Conservation (phyloP, 1,140 invertebrate genomes). For the Anoplophora glabripennis region DNA sequence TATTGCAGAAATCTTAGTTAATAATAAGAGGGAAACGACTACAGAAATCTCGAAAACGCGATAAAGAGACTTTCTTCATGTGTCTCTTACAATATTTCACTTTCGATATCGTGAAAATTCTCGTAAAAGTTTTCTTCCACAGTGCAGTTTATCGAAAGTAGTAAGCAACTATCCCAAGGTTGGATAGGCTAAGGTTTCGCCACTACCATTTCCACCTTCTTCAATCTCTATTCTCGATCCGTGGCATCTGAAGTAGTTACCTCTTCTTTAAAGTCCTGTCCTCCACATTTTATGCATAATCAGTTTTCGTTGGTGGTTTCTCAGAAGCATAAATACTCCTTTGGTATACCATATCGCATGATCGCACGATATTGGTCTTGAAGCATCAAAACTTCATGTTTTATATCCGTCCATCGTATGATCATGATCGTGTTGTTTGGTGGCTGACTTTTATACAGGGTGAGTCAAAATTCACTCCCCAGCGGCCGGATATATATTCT, state of each 20-base stretch:
- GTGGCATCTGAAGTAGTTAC: constrained; percentile 87
- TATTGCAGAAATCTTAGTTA: too few relatives aligned
- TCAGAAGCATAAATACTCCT: constrained; percentile 54
- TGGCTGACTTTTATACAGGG: constrained; percentile 69
- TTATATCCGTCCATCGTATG: constrained; percentile 87
- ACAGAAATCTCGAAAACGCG: too few relatives aligned
- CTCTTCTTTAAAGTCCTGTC: constrained; percentile 89
- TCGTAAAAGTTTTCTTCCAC: too few relatives aligned
- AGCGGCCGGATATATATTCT: too few relatives aligned
- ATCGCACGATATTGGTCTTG: constrained; percentile 68
- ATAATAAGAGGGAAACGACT: too few relatives aligned
- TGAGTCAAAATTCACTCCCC: too few relatives aligned
- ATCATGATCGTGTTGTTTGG: constrained; percentile 86
- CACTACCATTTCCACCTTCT: constrained; percentile 73
- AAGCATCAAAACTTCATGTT: constrained; percentile 73
- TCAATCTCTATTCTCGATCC: constrained; percentile 74
- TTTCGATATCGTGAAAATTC: too few relatives aligned
- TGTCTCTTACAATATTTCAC: too few relatives aligned
- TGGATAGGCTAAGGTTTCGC: constrained; percentile 83
- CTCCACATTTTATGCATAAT: constrained; percentile 77
- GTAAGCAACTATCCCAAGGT: too few relatives aligned
- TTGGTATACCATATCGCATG: constrained; percentile 69
- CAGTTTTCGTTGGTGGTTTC: constrained; percentile 58
- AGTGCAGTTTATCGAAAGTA: too few relatives aligned
- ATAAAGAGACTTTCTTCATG: too few relatives aligned